Conservation (phyloP, 2,113 vertebrate species). For the Dinomys branickii region DNA sequence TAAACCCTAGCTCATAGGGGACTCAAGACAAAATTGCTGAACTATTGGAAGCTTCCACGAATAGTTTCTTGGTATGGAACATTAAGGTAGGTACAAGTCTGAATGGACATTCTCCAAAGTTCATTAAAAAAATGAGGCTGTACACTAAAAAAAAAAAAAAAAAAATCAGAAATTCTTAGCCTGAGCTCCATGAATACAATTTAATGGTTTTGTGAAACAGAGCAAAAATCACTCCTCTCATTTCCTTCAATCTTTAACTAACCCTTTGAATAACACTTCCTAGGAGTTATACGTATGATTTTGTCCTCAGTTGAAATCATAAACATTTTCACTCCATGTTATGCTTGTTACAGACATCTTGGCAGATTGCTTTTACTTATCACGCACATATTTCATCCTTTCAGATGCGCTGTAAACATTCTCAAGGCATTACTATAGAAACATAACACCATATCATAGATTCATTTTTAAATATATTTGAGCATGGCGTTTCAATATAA, state of each 20-base stretch:
- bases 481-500: not conserved
- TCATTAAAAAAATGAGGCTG: not conserved
- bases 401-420: not conserved
- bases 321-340: not conserved
- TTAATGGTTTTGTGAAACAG: not conserved
- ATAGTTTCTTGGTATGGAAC: not conserved
- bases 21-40: not conserved
- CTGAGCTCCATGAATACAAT: not conserved
- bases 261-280: not conserved
- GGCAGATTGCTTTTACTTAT: not conserved
- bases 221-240: not conserved
- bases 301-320: not conserved
- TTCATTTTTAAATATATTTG: not conserved
- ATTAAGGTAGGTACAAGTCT: not conserved
- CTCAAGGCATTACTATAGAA: not conserved
- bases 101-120: not conserved
- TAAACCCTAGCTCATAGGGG: not conserved
- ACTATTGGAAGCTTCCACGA: not conserved
- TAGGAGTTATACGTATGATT: not conserved
- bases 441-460: not conserved
- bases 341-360: not conserved
- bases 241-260: slow-evolving; percentile 28
- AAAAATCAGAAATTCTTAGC: not conserved
- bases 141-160: too few species aligned
- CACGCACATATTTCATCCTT: not conserved